Evolutionary conservation across 2,797 vertebrate species (phyloP).

Genomic region (Oryzias sinensis): DNA sequence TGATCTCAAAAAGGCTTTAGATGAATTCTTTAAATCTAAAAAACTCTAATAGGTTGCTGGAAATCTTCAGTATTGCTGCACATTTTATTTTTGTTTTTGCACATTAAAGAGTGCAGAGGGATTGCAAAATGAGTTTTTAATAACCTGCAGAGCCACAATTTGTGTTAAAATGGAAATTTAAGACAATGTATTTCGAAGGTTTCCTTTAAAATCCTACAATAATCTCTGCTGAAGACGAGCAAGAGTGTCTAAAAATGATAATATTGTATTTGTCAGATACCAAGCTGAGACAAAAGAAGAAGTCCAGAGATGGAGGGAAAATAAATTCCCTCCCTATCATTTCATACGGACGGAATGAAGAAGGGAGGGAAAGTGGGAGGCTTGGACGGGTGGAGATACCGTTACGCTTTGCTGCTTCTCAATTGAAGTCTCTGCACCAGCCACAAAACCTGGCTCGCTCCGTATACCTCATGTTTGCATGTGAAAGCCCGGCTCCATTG

Average conservation of each 20-base stretch:
- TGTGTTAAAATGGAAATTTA: too few relatives aligned
- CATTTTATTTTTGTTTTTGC: too few relatives aligned
- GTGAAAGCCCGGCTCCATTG: slow-evolving; percentile 72
- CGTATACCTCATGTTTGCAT: slow-evolving; percentile 76
- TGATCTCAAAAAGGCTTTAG: too few relatives aligned
- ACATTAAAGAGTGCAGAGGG: too few relatives aligned
- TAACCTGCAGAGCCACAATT: too few relatives aligned
- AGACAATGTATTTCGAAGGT: too few relatives aligned
- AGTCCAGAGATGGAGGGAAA: slow-evolving; percentile 23
- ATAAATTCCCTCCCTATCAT: too few relatives aligned
- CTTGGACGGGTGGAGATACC: slow-evolving; percentile 40
- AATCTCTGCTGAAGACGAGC: not conserved
- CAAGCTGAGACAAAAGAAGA: slow-evolving; percentile 1
- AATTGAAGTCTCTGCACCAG: slow-evolving; percentile 68
- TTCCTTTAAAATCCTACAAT: too few relatives aligned
- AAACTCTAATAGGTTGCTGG: too few relatives aligned
- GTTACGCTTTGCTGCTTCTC: slow-evolving; percentile 76
- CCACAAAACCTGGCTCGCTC: slow-evolving; percentile 71
- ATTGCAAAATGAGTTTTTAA: too few relatives aligned
- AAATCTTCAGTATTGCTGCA: too few relatives aligned
- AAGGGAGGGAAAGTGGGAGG: slow-evolving; percentile 38
- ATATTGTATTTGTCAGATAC: not conserved
- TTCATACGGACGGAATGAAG: slow-evolving; percentile 4
- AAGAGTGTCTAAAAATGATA: not conserved
- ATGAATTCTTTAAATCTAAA: too few relatives aligned